Percentiles rank a stretch among this genome's conserved stretches.
phyloP scores from a whole-genome alignment of 2,113 vertebrate genomes.

The Desmodus rotundus region DNA sequence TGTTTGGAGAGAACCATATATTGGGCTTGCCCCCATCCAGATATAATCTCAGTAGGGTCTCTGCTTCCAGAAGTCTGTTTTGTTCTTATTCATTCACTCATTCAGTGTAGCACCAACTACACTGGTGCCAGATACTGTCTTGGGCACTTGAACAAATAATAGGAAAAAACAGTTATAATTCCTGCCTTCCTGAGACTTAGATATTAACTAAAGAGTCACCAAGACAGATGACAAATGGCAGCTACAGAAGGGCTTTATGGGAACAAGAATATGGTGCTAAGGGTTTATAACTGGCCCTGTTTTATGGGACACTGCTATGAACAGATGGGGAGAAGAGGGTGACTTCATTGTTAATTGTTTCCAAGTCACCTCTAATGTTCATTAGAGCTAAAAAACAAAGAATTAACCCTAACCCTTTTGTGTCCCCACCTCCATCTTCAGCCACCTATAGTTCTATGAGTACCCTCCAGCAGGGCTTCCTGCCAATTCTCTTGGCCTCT shows the following conservation, averaged over 20 bases:
- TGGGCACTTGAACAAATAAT: not conserved
- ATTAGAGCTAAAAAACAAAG: not conserved
- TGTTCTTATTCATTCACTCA: not conserved
- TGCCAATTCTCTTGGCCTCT: not conserved
- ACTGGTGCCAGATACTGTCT: not conserved
- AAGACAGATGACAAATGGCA: not conserved
- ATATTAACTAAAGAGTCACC: not conserved
- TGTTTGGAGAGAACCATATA: not conserved
- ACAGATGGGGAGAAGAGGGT: not conserved
- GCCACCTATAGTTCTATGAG: not conserved
- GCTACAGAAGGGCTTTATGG: not conserved
- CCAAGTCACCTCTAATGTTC: not conserved
- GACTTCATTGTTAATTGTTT: not conserved
- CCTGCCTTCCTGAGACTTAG: not conserved
- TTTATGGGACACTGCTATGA: not conserved
- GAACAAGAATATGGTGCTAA: not conserved
- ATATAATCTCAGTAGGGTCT: not conserved
- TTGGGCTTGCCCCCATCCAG: not conserved
- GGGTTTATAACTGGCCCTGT: not conserved
- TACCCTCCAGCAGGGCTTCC: not conserved
- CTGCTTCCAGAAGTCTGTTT: not conserved
- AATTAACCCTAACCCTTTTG: not conserved
- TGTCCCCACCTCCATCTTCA: not conserved
- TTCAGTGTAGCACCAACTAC: not conserved
- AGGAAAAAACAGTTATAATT: not conserved